Evolutionary conservation across 2,888 invertebrate species (phyloP).

Genomic region (Galerucella nymphaeae): DNA sequence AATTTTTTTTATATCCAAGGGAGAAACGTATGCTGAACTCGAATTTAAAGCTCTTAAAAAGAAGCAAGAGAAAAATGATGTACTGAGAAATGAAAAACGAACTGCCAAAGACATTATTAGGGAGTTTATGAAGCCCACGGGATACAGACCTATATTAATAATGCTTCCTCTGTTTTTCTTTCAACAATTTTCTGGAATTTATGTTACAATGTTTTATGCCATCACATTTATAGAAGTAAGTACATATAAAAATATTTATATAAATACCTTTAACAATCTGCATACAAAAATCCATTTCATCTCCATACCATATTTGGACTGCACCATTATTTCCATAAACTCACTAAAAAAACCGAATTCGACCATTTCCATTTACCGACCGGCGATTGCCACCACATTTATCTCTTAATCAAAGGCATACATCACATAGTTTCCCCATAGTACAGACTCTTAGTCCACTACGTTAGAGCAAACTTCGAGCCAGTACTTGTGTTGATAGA

Average conservation of each 20-base stretch:
- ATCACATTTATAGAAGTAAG: slow-evolving; percentile 70
- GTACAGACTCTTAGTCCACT: no score
- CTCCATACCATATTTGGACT: no score
- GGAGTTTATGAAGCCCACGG: slow-evolving; percentile 68
- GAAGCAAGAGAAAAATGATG: slow-evolving; percentile 66
- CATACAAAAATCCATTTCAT: no score
- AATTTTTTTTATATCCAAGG: slow-evolving; percentile 49
- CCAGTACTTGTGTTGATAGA: no score
- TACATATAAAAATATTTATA: slow-evolving; percentile 11
- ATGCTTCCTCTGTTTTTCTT: slow-evolving; percentile 69
- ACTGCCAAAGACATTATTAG: slow-evolving; percentile 57
- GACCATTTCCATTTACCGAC: no score
- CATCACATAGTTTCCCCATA: no score
- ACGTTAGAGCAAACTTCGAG: no score
- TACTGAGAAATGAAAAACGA: slow-evolving; percentile 55
- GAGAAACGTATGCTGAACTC: slow-evolving; percentile 65
- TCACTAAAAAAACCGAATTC: no score
- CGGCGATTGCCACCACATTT: no score
- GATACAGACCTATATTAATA: slow-evolving; percentile 70
- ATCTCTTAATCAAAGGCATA: no score
- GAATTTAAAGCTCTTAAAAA: slow-evolving; percentile 67
- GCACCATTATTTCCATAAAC: no score
- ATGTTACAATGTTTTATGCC: slow-evolving; percentile 72
- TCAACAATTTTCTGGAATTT: slow-evolving; percentile 72
- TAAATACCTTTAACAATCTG: no score